Percentiles rank a stretch among this genome's conserved stretches.
These are phyloP conservation scores for Unio delphinus DNA, from an alignment of 2,888 invertebrate species.

Conservation along the genomic window DNA sequence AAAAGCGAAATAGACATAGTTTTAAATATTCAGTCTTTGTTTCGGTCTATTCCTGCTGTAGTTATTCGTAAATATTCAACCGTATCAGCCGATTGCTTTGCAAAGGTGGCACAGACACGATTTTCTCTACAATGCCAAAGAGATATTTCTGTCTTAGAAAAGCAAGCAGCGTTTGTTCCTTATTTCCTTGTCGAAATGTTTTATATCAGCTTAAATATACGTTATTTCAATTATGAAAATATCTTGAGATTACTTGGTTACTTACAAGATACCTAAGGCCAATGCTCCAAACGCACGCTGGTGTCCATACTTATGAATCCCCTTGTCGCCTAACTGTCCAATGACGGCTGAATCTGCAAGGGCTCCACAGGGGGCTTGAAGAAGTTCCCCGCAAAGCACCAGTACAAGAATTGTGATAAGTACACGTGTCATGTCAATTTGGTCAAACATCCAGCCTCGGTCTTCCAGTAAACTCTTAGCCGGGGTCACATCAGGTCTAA, in stretches of 20 bases:
- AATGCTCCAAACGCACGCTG: conserved; percentile 44
- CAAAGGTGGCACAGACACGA: too few relatives aligned
- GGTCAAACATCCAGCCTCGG: conserved; percentile 42
- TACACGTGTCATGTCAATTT: conserved; percentile 18
- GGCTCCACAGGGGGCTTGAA: conserved; percentile 41
- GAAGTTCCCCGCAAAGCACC: conserved; percentile 35
- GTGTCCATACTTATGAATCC: conserved; percentile 40
- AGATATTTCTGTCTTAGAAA: too few relatives aligned
- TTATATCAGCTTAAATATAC: too few relatives aligned
- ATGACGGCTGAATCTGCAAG: conserved; percentile 43
- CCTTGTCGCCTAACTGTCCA: conserved; percentile 31
- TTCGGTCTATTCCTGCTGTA: too few relatives aligned
- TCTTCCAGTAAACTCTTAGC: conserved; percentile 36
- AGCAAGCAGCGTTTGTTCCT: too few relatives aligned
- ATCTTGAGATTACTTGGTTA: conserved; percentile 2
- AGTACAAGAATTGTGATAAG: conserved; percentile 32
- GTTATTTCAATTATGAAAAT: too few relatives aligned
- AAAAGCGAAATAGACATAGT: too few relatives aligned
- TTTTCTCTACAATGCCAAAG: too few relatives aligned
- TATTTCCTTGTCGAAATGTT: too few relatives aligned
- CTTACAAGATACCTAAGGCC: conserved; percentile 39
- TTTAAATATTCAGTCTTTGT: too few relatives aligned
- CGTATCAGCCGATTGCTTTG: too few relatives aligned
- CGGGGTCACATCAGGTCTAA: conserved; percentile 12
- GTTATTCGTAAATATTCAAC: too few relatives aligned